These are phyloP conservation scores for Drosophila ohnishii DNA, from an alignment of 1,140 invertebrate genomes.

Conservation along the genomic window DNA sequence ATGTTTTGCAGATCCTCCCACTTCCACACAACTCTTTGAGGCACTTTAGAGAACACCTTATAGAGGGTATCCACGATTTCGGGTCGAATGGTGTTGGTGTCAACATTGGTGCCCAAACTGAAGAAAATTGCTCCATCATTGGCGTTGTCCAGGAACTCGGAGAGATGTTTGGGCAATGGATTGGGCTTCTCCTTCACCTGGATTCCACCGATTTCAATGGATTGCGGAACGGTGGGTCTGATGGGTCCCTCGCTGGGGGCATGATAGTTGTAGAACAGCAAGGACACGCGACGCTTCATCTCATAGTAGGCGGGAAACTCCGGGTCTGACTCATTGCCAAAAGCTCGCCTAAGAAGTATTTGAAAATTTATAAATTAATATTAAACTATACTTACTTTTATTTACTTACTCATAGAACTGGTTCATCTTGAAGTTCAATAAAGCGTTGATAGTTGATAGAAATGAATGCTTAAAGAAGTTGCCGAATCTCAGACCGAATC, in stretches of 20 bases:
- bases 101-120: conserved; percentile 85
- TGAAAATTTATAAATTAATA: background rate
- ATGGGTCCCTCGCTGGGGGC: conserved; percentile 69
- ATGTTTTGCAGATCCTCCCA: conserved; percentile 84
- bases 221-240: conserved; percentile 79
- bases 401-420: conserved; percentile 15
- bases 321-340: conserved; percentile 9
- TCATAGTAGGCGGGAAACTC: conserved; percentile 32
- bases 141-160: conserved; percentile 83
- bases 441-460: background rate
- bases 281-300: conserved; percentile 62
- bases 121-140: conserved; percentile 85
- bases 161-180: conserved; percentile 82
- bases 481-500: conserved; percentile 6
- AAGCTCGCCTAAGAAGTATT: background rate
- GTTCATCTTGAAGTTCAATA: conserved; percentile 16
- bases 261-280: conserved; percentile 70
- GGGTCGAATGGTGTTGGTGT: conserved; percentile 78
- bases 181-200: conserved; percentile 78
- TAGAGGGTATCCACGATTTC: conserved; percentile 82
- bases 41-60: conserved; percentile 83
- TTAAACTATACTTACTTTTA: background rate
- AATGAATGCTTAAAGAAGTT: conserved; percentile 21
- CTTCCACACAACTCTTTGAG: conserved; percentile 86
- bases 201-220: conserved; percentile 83